Conservation (phyloP, 2,113 vertebrate species). For the Lanius collurio region DNA sequence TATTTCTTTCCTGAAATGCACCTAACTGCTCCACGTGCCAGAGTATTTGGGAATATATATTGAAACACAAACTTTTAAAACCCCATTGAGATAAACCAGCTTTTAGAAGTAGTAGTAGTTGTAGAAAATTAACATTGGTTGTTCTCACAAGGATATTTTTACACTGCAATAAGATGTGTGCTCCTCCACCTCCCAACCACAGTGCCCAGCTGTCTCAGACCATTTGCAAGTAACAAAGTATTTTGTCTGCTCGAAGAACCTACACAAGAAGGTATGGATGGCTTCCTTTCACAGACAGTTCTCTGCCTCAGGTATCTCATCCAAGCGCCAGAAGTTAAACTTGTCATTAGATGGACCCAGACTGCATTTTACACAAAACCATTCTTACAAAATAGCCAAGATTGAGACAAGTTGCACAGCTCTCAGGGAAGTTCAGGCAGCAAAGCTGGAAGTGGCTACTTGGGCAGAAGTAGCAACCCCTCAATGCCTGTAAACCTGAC, state of each 20-base stretch:
- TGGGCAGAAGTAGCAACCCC: neutral
- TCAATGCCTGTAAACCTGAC: neutral
- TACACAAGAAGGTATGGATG: neutral
- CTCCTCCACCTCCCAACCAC: neutral
- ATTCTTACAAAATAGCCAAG: neutral
- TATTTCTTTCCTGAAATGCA: neutral
- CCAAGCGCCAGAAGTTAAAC: accelerated
- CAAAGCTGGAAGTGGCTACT: neutral
- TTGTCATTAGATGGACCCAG: neutral
- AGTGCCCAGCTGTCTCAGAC: neutral
- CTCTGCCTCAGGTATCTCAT: neutral
- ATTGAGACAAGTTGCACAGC: neutral
- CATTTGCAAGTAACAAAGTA: neutral
- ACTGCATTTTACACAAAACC: neutral
- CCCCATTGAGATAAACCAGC: neutral
- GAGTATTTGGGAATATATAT: neutral
- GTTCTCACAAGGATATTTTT: neutral
- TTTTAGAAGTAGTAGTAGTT: neutral
- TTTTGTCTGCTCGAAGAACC: neutral
- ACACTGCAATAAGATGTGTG: neutral
- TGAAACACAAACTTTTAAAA: neutral
- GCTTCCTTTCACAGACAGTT: neutral
- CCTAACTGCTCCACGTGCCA: neutral
- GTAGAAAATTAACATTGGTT: neutral
- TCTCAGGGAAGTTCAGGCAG: neutral